phyloP scores from a whole-genome alignment of 2,113 vertebrate species.

The Thomomys bottae region DNA sequence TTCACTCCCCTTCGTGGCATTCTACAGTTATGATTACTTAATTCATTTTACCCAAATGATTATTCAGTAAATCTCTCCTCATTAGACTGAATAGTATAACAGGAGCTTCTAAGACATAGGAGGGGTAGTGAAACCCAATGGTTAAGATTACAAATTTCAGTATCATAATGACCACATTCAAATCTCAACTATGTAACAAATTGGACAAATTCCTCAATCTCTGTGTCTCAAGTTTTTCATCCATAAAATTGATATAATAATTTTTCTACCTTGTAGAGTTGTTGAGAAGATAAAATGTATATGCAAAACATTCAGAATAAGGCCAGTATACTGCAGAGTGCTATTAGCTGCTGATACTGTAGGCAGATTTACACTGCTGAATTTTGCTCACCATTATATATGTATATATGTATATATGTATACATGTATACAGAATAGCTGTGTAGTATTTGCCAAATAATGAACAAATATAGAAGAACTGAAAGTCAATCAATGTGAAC shows the following conservation, averaged over 20 bases:
- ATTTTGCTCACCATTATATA: slow-evolving; percentile 10
- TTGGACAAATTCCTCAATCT: not conserved
- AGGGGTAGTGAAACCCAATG: not conserved
- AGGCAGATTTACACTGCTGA: not conserved
- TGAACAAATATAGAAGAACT: slow-evolving; percentile 25
- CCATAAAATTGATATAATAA: not conserved
- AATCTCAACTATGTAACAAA: not conserved
- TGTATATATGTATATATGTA: not conserved
- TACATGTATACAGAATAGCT: not conserved
- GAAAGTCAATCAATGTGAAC: slow-evolving; percentile 30
- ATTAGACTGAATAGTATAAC: not conserved
- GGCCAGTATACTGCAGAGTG: not conserved
- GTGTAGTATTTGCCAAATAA: slow-evolving; percentile 17
- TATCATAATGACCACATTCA: not conserved
- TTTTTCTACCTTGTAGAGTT: not conserved
- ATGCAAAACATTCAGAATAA: slow-evolving; percentile 1
- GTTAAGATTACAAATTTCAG: not conserved
- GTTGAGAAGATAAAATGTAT: not conserved
- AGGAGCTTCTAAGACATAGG: not conserved
- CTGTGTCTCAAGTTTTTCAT: not conserved
- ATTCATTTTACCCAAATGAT: not conserved
- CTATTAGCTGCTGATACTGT: not conserved
- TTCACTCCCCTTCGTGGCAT: not conserved
- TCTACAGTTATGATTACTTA: slow-evolving; percentile 12
- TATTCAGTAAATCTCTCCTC: not conserved